Evolutionary conservation across 2,113 vertebrate genomes (phyloP).

Genomic region (Barbus barbus): DNA sequence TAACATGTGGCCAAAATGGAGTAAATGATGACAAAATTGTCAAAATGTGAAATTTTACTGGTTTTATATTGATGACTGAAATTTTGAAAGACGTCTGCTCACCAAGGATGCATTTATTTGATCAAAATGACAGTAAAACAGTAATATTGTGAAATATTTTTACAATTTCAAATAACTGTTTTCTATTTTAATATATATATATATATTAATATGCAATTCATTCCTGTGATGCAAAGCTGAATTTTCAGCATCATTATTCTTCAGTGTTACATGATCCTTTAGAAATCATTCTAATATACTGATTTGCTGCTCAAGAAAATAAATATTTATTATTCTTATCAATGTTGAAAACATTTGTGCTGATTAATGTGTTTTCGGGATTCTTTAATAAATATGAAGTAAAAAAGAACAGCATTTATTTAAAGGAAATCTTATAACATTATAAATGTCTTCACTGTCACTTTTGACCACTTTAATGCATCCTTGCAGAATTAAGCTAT

Average conservation of each 20-base stretch:
- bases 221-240: neutral
- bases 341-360: neutral
- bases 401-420: neutral
- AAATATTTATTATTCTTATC: neutral
- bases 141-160: neutral
- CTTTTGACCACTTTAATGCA: neutral
- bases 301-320: neutral
- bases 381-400: neutral
- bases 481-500: neutral
- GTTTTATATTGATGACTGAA: too few relatives aligned
- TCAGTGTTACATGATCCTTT: neutral
- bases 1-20: too few relatives aligned
- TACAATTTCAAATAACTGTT: neutral
- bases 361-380: neutral
- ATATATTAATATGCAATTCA: neutral
- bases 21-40: too few relatives aligned
- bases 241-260: neutral
- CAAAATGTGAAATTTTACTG: neutral
- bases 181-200: neutral
- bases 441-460: neutral
- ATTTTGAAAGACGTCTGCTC: neutral
- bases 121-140: neutral
- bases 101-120: neutral
- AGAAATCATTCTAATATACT: neutral
- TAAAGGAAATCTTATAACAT: neutral